These are phyloP conservation scores for Thera obeliscata DNA, from an alignment of 2,888 invertebrate genomes.

Conservation along the genomic window DNA sequence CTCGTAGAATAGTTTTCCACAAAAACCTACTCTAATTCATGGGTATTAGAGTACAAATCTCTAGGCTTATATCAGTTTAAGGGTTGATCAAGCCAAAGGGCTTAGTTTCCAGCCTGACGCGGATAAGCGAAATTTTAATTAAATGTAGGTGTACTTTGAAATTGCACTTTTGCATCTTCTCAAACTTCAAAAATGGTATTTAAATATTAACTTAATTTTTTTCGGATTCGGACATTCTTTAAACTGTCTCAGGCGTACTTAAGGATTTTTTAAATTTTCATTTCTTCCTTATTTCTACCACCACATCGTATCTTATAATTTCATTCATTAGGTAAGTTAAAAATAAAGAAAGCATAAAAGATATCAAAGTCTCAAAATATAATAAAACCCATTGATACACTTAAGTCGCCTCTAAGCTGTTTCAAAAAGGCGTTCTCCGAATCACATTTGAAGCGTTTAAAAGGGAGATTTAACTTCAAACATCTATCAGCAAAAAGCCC, in stretches of 20 bases:
- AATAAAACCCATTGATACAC: constrained; percentile 50
- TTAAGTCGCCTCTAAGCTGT: constrained; percentile 62
- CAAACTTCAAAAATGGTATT: background rate
- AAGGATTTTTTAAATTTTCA: too few relatives aligned
- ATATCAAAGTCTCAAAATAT: constrained; percentile 29
- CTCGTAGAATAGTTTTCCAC: constrained; percentile 36
- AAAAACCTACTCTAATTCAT: constrained; percentile 50
- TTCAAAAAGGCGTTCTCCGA: constrained; percentile 71
- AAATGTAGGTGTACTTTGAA: constrained; percentile 54
- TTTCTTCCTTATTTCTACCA: too few relatives aligned
- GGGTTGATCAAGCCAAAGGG: constrained; percentile 70
- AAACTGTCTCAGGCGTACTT: background rate
- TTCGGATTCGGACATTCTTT: background rate
- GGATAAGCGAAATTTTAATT: constrained; percentile 81
- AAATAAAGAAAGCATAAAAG: constrained; percentile 3
- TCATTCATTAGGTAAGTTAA: background rate
- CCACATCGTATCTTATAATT: background rate
- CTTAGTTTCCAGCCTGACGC: constrained; percentile 77
- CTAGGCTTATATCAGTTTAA: constrained; percentile 34
- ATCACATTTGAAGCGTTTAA: constrained; percentile 78
- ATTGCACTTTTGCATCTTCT: background rate
- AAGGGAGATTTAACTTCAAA: constrained; percentile 82
- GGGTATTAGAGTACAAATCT: constrained; percentile 47
- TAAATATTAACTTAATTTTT: background rate
- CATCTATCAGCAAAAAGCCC: constrained; percentile 69